A percentile compares a stretch with the other conserved stretches of the same genome.
These are phyloP conservation scores for Engraulis encrasicolus DNA, from an alignment of 2,113 vertebrate species.

Conservation along the genomic window DNA sequence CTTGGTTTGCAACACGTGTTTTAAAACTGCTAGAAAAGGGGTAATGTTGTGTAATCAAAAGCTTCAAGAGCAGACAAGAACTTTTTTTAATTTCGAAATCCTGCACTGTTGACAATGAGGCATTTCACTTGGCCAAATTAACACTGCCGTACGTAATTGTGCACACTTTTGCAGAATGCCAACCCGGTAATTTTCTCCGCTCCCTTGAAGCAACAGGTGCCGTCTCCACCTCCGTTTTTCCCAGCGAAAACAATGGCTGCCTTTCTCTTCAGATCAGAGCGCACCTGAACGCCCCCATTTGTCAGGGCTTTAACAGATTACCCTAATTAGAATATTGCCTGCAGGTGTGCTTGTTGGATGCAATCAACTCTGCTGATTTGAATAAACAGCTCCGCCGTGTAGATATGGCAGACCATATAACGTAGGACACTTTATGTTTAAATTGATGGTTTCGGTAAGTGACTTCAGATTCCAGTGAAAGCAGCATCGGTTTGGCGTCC, in stretches of 20 bases:
- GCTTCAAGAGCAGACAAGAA: not conserved
- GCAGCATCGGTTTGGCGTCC: not conserved
- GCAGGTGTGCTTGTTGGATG: conserved; percentile 68
- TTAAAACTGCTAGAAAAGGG: not conserved
- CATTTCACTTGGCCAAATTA: conserved; percentile 16
- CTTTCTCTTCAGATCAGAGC: conserved; percentile 69
- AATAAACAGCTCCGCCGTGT: conserved; percentile 49
- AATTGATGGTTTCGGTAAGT: not conserved
- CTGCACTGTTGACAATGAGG: not conserved
- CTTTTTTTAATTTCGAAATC: conserved; percentile 7
- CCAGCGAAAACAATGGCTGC: conserved; percentile 62
- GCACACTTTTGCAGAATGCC: conserved; percentile 58
- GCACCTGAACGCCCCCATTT: conserved; percentile 68
- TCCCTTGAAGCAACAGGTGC: conserved; percentile 68
- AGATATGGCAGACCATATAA: not conserved
- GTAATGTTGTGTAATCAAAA: not conserved
- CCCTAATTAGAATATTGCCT: conserved; percentile 71
- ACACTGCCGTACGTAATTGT: conserved; percentile 72
- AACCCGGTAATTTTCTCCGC: conserved; percentile 63
- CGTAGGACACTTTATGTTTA: not conserved
- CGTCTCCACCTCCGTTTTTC: conserved; percentile 61
- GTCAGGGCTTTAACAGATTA: conserved; percentile 71
- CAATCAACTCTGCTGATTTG: conserved; percentile 65
- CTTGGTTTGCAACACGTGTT: not conserved
- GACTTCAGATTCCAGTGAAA: not conserved